phyloP scores from a whole-genome alignment of 2,113 vertebrate species.

The Centropus bengalensis region DNA sequence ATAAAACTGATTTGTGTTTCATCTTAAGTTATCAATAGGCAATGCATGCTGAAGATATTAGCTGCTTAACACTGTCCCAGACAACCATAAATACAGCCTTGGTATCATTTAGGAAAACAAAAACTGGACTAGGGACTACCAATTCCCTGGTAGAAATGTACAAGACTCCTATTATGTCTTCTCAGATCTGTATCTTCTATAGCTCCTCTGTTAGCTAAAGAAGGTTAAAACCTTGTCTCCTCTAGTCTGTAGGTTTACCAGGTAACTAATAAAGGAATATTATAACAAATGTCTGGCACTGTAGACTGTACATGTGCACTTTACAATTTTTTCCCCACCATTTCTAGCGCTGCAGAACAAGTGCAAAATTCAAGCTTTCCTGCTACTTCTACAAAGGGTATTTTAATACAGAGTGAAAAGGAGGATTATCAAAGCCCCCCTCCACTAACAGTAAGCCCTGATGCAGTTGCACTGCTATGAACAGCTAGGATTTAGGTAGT shows the following conservation, averaged over 20 bases:
- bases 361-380: background rate
- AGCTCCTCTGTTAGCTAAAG: background rate
- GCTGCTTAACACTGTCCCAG: background rate
- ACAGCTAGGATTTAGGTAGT: background rate
- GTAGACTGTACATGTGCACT: background rate
- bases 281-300: background rate
- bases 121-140: background rate
- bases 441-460: background rate
- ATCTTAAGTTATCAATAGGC: background rate
- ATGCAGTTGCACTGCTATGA: background rate
- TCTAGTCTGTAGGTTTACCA: background rate
- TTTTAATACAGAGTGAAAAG: background rate
- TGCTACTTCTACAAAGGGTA: background rate
- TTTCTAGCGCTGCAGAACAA: background rate
- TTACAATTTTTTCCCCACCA: background rate
- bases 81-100: background rate
- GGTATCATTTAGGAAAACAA: background rate
- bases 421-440: background rate
- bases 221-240: background rate
- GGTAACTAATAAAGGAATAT: background rate
- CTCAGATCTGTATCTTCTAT: background rate
- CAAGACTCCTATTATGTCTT: background rate
- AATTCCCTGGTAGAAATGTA: background rate
- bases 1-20: background rate
- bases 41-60: background rate